These are phyloP conservation scores for Erebia aethiops DNA, from an alignment of 2,888 invertebrate species.

Conservation along the genomic window DNA sequence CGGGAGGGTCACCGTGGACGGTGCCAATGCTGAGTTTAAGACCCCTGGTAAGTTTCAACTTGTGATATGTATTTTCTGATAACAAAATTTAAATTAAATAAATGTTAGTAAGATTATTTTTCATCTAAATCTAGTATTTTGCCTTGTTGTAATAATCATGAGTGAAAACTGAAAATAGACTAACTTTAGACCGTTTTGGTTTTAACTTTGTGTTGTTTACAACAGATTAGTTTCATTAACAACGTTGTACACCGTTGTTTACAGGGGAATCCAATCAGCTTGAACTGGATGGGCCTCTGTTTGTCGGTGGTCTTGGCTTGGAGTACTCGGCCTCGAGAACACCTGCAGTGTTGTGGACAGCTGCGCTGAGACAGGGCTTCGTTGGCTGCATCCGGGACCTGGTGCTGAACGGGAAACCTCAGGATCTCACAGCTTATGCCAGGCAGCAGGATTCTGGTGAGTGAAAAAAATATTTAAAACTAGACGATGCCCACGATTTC, in stretches of 20 bases:
- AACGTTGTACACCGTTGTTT: not conserved
- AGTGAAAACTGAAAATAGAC: no score
- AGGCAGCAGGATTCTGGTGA: conserved; percentile 94
- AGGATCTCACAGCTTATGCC: conserved; percentile 94
- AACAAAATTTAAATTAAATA: no score
- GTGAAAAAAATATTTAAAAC: conserved; percentile 34
- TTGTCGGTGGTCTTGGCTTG: conserved; percentile 93
- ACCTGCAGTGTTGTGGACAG: conserved; percentile 95
- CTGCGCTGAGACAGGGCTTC: conserved; percentile 93
- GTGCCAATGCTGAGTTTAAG: conserved; percentile 93
- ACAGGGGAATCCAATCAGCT: conserved; percentile 92
- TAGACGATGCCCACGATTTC: no score
- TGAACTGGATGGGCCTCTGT: conserved; percentile 93
- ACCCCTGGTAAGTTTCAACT: conserved; percentile 85
- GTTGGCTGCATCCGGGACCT: conserved; percentile 97
- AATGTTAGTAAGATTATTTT: no score
- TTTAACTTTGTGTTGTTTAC: no score
- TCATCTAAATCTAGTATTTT: no score
- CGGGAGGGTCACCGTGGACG: conserved; percentile 94
- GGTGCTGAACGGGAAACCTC: conserved; percentile 92
- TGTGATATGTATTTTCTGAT: no score
- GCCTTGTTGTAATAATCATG: no score
- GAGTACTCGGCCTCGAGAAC: conserved; percentile 89
- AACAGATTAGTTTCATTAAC: no score
- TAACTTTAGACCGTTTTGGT: no score